Evolutionary conservation across 92 coral and sea anemone species (phyloP), one percentile per base, ranked within the genome.

Genomic region (Hydrozoanthus gracilis): DNA sequence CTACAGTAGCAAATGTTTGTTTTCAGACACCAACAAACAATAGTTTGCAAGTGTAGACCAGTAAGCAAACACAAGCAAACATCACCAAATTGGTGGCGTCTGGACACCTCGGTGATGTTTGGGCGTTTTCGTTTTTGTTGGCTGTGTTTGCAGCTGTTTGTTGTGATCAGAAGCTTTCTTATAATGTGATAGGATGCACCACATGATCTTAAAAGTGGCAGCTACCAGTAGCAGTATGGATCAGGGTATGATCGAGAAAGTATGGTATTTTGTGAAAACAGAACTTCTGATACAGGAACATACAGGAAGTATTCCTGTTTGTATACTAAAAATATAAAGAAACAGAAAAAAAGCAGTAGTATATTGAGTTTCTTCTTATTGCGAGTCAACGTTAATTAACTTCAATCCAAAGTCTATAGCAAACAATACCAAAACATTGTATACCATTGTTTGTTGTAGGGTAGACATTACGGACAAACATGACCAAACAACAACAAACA

Each of bases 191-290:
- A 16, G 3, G 3, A 15, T 62, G 69, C 69, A 66, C 27, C 44
- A 66, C 39, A 66, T 66, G 71, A 66, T 10, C 45, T 66, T 66
- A 27, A 66, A 66, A 66, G 27, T 66, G 71, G 71, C 71, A 66
- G 71, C 39, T 44, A n/a, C 71, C 71, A 66, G 8, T 66, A 20
- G 71, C 71, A 66, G 71, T 66, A 66, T 65, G 71, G 71, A 65
- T 65, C 20, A 65, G 8, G 71, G 69, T 54, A 54, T 1, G 61
- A 55, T 14, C n/a, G 65, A 58, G 65, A 58, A 58, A 58, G 65
- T 58, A 58, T 10, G 65, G 14, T 14, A 58, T 58, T 7, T 7
- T 58, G 65, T 58, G 65, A 58, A 58, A 4, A 58, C 65, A 9
- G 65, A 58, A 58, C 65, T 58, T 13, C 65, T 58, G 65, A 58